Percentiles rank a stretch among this genome's conserved stretches.
phyloP scores from a whole-genome alignment of 2,888 invertebrate species.

The Leptura quadrifasciata region DNA sequence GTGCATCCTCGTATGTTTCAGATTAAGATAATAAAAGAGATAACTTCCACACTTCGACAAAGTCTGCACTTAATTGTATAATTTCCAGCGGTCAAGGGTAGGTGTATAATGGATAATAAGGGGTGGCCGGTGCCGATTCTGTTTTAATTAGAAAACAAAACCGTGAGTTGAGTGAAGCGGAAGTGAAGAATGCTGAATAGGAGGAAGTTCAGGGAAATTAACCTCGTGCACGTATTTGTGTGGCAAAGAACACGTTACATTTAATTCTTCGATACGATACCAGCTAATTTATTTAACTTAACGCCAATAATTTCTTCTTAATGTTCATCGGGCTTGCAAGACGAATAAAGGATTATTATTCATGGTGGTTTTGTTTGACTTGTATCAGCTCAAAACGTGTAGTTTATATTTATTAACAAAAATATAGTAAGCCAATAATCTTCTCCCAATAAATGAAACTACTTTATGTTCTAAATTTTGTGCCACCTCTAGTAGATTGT shows the following conservation, averaged over 20 bases:
- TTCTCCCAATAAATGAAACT: too few species aligned
- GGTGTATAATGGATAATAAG: constrained; percentile 13
- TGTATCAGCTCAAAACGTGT: background rate
- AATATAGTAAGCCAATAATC: too few species aligned
- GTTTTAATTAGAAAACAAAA: constrained; percentile 58
- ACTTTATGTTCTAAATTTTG: too few species aligned
- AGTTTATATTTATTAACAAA: background rate
- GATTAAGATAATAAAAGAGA: background rate
- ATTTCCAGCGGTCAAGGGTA: constrained; percentile 35
- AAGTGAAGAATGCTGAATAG: constrained; percentile 61
- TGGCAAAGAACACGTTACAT: constrained; percentile 60
- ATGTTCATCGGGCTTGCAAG: background rate
- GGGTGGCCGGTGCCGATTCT: constrained; percentile 42
- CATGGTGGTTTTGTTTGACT: background rate
- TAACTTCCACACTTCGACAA: constrained; percentile 7
- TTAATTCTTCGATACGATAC: constrained; percentile 49
- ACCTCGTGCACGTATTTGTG: constrained; percentile 57
- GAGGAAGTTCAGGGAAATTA: constrained; percentile 58
- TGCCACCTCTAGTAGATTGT: too few species aligned
- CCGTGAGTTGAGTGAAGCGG: constrained; percentile 58
- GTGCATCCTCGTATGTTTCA: background rate
- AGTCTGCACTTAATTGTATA: background rate
- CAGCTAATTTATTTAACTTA: constrained; percentile 59
- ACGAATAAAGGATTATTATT: background rate
- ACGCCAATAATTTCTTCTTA: constrained; percentile 54